Evolutionary conservation across 2,888 invertebrate genomes (phyloP), one percentile per base, ranked within the genome.

Genomic region (Parnassius smintheus): DNA sequence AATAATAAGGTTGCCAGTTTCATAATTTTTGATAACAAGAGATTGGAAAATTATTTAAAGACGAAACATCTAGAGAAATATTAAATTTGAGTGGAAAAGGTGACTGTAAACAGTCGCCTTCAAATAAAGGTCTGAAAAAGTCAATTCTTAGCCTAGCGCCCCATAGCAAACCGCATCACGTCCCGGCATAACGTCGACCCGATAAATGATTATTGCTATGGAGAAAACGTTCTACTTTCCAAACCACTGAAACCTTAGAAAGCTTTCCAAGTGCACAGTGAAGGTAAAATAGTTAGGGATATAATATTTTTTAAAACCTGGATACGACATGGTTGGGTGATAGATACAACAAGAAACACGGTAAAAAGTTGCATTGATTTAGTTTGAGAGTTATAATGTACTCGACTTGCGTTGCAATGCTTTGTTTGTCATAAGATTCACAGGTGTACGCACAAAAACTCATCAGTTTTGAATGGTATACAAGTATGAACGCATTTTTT

Each of bases 121-220:
- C 54, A 25, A 53, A 54, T 44, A 66, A 64, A 69, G 65, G 66
- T 70, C 65, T 62, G 64, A 62, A 56, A 73, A 72, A 75, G 74
- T 70, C 74, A 70, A 70, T 76, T 72, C 71, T 68, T 68, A 65
- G 66, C 68, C 52, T 58, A 7, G 50, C 62, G 68, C 64, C 54
- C 70, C 63, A 72, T 81, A 81, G 65, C 67, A 59, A 82, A 74
- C 70, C 82, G 62, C 73, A 70, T 82, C 85, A 85, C 84, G 84
- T 84, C 67, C 76, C 60, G 71, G 72, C 68, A 66, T 77, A 75
- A 77, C 72, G 78, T 72, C 70, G 72, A 66, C 71, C 72, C 78
- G 71, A 80, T 83, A 85, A 84, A 85, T 80, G 83, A 80, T 82
- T 83, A 85, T 83, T 80, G 77, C 78, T 68, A 69, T 72, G 72